Conservation (phyloP, 1,140 invertebrate species). For the Drosophila tani region DNA sequence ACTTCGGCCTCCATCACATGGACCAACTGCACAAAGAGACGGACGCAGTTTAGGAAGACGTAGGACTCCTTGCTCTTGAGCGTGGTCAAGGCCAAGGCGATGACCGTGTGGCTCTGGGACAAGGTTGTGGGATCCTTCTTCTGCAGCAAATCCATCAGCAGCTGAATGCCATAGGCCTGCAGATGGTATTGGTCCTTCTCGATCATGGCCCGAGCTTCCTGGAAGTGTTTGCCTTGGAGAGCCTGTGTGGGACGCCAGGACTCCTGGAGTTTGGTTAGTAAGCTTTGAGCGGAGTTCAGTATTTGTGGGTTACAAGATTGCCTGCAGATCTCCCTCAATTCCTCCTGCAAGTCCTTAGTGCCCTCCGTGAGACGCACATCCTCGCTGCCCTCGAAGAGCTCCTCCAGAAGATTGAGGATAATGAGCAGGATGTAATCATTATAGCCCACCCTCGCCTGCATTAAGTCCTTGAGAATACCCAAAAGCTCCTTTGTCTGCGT, state of each 20-base stretch:
- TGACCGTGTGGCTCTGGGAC: slow-evolving; percentile 65
- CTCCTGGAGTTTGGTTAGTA: slow-evolving; percentile 43
- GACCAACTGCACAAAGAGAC: slow-evolving; percentile 69
- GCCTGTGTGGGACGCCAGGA: slow-evolving; percentile 1
- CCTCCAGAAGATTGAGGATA: slow-evolving; percentile 67
- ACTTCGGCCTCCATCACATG: slow-evolving; percentile 76
- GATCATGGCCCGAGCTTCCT: slow-evolving; percentile 64
- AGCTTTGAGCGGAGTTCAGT: slow-evolving; percentile 25
- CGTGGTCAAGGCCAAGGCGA: slow-evolving; percentile 70
- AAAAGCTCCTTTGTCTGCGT: slow-evolving; percentile 61
- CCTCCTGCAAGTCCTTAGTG: slow-evolving; percentile 22
- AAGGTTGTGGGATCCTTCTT: slow-evolving; percentile 58
- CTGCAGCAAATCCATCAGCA: slow-evolving; percentile 64
- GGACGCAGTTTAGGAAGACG: slow-evolving; percentile 79
- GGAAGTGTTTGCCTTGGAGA: slow-evolving; percentile 28
- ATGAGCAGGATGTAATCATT: slow-evolving; percentile 66
- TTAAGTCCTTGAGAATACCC: slow-evolving; percentile 42
- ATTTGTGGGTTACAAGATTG: slow-evolving; percentile 40
- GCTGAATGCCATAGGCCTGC: slow-evolving; percentile 79
- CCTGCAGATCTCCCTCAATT: slow-evolving; percentile 20
- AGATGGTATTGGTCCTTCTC: slow-evolving; percentile 66
- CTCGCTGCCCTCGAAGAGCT: slow-evolving; percentile 61
- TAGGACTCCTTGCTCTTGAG: slow-evolving; percentile 78
- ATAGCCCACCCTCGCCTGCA: slow-evolving; percentile 16
- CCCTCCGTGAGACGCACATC: slow-evolving; percentile 38